Evolutionary conservation across 2,113 vertebrate species (phyloP), one percentile per base, ranked within the genome.

Genomic region (Lathamus discolor): DNA sequence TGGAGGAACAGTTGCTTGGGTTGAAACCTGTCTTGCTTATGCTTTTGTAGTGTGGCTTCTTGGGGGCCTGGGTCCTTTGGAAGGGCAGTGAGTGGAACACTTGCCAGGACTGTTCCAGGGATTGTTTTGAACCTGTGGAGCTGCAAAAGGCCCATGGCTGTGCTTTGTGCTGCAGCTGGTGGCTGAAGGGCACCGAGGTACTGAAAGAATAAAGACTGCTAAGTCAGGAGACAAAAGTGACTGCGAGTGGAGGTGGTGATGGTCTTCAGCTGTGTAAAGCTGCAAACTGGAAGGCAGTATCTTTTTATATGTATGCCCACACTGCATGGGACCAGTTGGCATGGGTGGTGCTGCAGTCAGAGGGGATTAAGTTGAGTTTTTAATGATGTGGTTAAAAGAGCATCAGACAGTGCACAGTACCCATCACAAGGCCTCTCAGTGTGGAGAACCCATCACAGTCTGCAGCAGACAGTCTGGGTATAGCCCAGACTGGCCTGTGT

Each of bases 11-110:
- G 37, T 68, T 17, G 4, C 13, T 39, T 25, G 22, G 25, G 13
- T 67, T 73, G 52, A 89, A 73, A 51, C 37, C 33, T 62, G 27
- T n/a, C 57, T 70, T 37, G 27, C 39, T 25, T 72, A 3, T 0
- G 2, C 67, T 69, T 14, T 52, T 0, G 1, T 18, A 57, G 35
- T 2, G 0, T 55, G 59, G 24, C 54, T 70, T 31, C 22, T 72
- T 72, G 31, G 57, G 51, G 19, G 5, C 11, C 31, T 37, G 57
- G 19, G 28, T 80, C 31, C 28, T 81, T 41, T 39, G 41, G 70
- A 61, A 67, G 35, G 33, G 13, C 22, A 15, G 64, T 15, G 59
- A 72, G 41, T 28, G 52, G 28, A 48, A n/a, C 20, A 8, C 9
- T 35, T 0, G 0, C 8, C 54, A 41, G 66, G 43, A 35, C 33